Base-by-base conservation (phyloP, 2,113 vertebrate genomes). In the Paedocypris sp. region DNA sequence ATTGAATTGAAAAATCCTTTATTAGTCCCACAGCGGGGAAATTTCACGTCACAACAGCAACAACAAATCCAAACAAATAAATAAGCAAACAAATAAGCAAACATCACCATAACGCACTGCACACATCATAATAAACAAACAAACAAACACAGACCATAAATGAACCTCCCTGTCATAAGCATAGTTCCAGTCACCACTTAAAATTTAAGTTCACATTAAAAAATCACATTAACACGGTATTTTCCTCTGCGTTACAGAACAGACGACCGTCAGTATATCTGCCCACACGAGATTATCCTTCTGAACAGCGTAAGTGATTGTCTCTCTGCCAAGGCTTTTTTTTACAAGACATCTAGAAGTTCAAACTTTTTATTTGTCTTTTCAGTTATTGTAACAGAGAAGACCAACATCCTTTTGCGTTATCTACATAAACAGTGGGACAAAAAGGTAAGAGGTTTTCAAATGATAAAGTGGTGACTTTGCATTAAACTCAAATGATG, bases 401-500 rank as follows among this genome's bases (percentile, higher is more conserved):
- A 97, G 81, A 97, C 91, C 42, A 94, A 97, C 71, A 94, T 97
- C 53, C 89, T 97, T 25, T 73, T 97, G 77, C 86, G 93, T 67
- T 97, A 94, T 73, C 83, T 96, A 62, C 92, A 96, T 69, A 93
- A 94, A 73, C 93, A 94, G 75, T 97, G 92, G 90, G 92, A 96
- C 83, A 98, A 94, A 84, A 96, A 94, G 90, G 94, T 93, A 82
- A 39, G 51, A 31, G 32, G 20, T 16, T 1, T 1, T 50, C 9
- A 18, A 16, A n/a, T 4, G 11, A 4, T 36, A 36, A 36, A n/a
- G 11, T 36, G 1, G 35, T n/a, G 2, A 22, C 3, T 23, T n/a
- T n/a, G n/a, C n/a, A n/a, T n/a, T n/a, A n/a, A n/a, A n/a, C n/a
- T n/a, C n/a, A n/a, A n/a, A n/a, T n/a, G n/a, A n/a, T n/a, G n/a